Base-by-base conservation (phyloP, 2,888 invertebrate genomes). In the Oegoconia quadripuncta region DNA sequence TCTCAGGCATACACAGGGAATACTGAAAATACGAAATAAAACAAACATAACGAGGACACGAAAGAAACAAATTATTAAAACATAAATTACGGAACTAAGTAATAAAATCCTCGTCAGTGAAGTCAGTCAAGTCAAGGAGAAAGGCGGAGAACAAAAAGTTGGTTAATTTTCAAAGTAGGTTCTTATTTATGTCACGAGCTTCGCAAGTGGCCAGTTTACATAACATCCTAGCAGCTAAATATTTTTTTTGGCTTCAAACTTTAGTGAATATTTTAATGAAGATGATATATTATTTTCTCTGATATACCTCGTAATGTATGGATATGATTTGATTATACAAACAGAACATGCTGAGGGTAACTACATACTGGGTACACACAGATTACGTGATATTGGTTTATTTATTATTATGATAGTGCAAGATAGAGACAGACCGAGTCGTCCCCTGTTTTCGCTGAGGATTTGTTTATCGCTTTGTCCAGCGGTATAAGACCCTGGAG, bases 1-100 rank as follows among this genome's bases (percentile, higher is more conserved):
- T 84, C 71, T 86, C 83, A 69, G 88, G 88, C 88, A 88, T 88
- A 87, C 84, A 86, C 71, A 88, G 79, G 76, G 82, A 78, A 76
- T 77, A 88, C 88, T 88, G 88, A 80, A 88, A 86, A 74, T 72
- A 68, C 50, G 66, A 70, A 62, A 59, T 40, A 64, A 59, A 69
- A 67, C 52, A 60, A 72, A 76, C 65, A 43, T 60, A 73, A 70
- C 69, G 52, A 48, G 59, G 65, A 66, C 39, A 60, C 46, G 60
- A 56, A 58, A 58, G 18, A 48, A 54, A 54, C n/a, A n/a, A n/a
- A n/a, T n/a, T n/a, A 53, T 49, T 48, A 54, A 54, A 41, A 27
- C 27, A 4, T n/a, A 3, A 52, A 30, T 52, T 45, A 52, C 54
- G 48, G 50, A 20, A 9, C 22, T 30, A 34, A 33, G 27, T 16